phyloP scores from a whole-genome alignment of 1,140 invertebrate species.

The Paralvinella palmiformis region DNA sequence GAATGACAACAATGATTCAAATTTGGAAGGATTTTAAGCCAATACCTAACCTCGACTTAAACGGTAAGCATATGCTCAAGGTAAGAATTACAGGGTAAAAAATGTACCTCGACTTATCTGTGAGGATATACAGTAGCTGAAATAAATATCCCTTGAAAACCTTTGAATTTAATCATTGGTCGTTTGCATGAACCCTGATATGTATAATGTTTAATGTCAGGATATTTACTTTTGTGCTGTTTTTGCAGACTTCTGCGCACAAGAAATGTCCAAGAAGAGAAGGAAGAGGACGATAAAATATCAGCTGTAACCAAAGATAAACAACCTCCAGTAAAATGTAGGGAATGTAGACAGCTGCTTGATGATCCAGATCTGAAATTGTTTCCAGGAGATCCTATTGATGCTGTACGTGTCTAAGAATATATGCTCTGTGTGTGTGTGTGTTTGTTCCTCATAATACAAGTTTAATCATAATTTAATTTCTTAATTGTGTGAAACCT shows the following conservation, averaged over 20 bases:
- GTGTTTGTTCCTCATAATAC: not conserved
- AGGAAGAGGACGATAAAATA: not conserved
- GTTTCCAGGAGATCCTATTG: constrained; percentile 68
- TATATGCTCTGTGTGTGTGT: not conserved
- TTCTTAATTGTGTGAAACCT: constrained; percentile 1
- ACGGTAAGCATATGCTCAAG: too few species aligned
- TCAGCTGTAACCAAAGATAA: not conserved
- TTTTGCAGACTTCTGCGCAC: too few species aligned
- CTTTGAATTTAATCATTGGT: not conserved
- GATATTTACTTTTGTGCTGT: not conserved
- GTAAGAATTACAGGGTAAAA: too few species aligned
- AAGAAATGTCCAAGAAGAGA: too few species aligned
- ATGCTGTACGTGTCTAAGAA: constrained; percentile 53
- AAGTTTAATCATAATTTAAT: not conserved
- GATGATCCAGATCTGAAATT: constrained; percentile 61
- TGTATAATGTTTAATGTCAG: not conserved
- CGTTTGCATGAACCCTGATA: not conserved
- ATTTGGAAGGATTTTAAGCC: too few species aligned
- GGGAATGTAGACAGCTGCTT: constrained; percentile 59
- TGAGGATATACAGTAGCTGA: too few species aligned
- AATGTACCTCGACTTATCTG: too few species aligned
- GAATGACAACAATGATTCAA: too few species aligned
- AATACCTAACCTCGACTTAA: too few species aligned
- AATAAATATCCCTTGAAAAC: not conserved
- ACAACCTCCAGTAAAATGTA: constrained; percentile 32